Conservation (phyloP, 2,797 vertebrate species). For the Heterohyrax brucei region DNA sequence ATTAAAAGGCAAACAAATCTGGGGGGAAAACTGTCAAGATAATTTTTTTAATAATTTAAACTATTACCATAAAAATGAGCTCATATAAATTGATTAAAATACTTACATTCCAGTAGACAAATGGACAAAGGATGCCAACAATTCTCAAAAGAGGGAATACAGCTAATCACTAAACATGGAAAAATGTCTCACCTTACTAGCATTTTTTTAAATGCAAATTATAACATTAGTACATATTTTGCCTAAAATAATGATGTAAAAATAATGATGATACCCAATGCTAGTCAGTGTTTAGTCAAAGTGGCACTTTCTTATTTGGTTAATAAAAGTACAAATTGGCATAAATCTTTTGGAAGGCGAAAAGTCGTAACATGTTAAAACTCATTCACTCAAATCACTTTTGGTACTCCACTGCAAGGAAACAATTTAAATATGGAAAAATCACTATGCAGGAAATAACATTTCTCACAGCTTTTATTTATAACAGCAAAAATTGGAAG, state of each 20-base stretch:
- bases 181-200: neutral
- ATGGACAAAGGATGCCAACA: neutral
- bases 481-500: constrained; percentile 35
- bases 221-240: constrained; percentile 16
- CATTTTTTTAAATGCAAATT: neutral
- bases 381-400: constrained; percentile 13
- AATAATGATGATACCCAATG: neutral
- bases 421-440: constrained; percentile 55
- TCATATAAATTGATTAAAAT: neutral
- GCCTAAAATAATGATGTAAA: constrained; percentile 33
- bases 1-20: neutral
- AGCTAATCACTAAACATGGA: constrained; percentile 24
- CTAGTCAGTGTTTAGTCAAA: neutral
- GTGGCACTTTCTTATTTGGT: neutral
- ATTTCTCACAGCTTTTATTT: constrained; percentile 52
- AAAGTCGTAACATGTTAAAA: constrained; percentile 44
- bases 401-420: neutral
- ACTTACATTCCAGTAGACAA: constrained; percentile 34
- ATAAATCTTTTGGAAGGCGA: constrained; percentile 20
- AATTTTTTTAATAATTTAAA: neutral
- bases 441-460: neutral
- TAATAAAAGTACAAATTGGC: constrained; percentile 18
- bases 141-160: neutral
- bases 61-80: neutral
- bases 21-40: too few relatives aligned